Evolutionary conservation across 2,888 invertebrate genomes (phyloP), one percentile per base, ranked within the genome.

Genomic region (Eubasilissa splendida): DNA sequence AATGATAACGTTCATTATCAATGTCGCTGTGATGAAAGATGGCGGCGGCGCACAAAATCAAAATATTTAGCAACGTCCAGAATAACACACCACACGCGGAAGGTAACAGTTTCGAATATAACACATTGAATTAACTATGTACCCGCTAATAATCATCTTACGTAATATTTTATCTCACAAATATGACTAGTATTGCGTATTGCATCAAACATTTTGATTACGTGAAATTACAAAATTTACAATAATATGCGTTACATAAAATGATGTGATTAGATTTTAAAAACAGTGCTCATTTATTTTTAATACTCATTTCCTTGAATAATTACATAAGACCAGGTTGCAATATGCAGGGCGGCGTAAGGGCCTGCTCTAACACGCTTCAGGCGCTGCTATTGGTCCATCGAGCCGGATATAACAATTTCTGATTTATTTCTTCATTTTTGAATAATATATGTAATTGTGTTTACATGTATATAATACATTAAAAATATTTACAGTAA

Each of bases 151-250:
- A 66, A 33, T 66, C 42, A 66, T 10, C 12, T 66, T 66, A 9
- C 4, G 66, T 50, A 66, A 66, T 4, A 66, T 66, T 66, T 63
- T 22, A 42, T 66, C 52, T 66, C 66, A 50, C 50, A 66, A 14
- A 12, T 11, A 66, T 66, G n/a, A 66, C n/a, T 54, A 22, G 22
- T 22, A 22, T 22, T 22, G 22, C 22, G 22, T 22, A 22, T 22
- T 22, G n/a, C n/a, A n/a, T n/a, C n/a, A n/a, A n/a, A 22, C 12
- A 9, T 11, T 54, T 12, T 11, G 10, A 11, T 54, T 54, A 54
- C 12, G 9, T 9, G 54, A 54, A 12, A 9, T 54, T 54, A 12
- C 54, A 11, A 12, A 9, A 54, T 54, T 12, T 12, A 12, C 54
- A 54, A 11, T 12, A 9, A 12, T 22, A 22, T 1, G 22, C 22